Evolutionary conservation across 1,140 invertebrate species (phyloP), one percentile per base, ranked within the genome.

Genomic region (Acyrthosiphon pisum): DNA sequence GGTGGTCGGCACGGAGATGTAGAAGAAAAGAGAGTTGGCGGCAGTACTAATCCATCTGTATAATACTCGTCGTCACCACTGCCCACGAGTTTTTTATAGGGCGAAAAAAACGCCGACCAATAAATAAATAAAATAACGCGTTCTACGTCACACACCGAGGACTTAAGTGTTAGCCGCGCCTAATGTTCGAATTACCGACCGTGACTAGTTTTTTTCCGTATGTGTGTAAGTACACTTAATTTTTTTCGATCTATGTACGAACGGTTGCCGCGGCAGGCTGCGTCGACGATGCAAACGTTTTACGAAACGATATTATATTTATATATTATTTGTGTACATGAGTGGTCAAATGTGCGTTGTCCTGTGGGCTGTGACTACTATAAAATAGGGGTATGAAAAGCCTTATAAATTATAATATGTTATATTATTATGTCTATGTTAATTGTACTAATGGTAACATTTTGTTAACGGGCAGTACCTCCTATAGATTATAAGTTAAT

Each of bases 131-230:
- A 37, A n/a, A n/a, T 44, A 23, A 18, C 9, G 22, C 44, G 14
- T 90, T 20, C 37, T 37, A 44, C 9, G 20, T 81, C 76, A 37
- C 22, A 41, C 14, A 90, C 35, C 20, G 18, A 35, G 11, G 30
- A 11, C 83, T 26, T 46, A 46, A 20, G 26, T 86, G 30, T 30
- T 23, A 93, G 48, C 91, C 91, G 81, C 68, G 81, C 91, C 91
- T 93, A 53, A 93, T 86, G 91, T 83, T 86, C 81, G 26, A 93
- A 93, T 93, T 93, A 84, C 91, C 50, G 91, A 93, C 81, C 91
- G 91, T 93, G 91, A 93, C 48, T 92, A 83, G 81, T 92, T 92
- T 84, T 92, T 91, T 91, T 46, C 41, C 41, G 53, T 84, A 23
- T 87, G 44, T 87, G 84, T 87, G 22, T 50, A 30, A 6, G 46